These are phyloP conservation scores for Andrena cerasifolii DNA, from an alignment of 1,140 invertebrate species.

Conservation along the genomic window DNA sequence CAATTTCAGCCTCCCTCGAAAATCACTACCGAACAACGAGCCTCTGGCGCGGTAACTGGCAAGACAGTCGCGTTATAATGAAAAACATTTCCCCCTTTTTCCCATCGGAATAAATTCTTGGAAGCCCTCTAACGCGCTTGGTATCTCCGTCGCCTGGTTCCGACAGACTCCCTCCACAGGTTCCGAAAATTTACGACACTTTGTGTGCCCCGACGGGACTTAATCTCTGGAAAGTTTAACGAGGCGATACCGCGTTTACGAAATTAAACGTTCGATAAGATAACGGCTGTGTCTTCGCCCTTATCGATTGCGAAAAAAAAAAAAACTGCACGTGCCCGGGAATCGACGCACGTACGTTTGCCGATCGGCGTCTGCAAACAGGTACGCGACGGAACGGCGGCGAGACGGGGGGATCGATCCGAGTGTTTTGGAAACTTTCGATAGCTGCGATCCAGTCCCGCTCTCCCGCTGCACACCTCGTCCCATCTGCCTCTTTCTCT, in stretches of 20 bases:
- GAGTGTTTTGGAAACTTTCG: conserved; percentile 42
- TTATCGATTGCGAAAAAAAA: conserved; percentile 24
- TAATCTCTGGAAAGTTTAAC: background rate
- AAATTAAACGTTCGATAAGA: conserved; percentile 35
- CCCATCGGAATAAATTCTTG: conserved; percentile 29
- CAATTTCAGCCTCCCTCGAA: background rate
- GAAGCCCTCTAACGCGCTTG: background rate
- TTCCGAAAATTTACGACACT: background rate
- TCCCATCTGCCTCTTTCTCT: background rate
- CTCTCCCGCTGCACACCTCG: background rate
- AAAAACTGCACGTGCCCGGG: too few relatives aligned
- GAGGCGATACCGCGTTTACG: background rate
- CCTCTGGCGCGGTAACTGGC: conserved; percentile 38
- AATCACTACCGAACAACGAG: conserved; percentile 48
- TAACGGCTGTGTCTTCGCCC: conserved; percentile 6
- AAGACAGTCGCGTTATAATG: conserved; percentile 6
- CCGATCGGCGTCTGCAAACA: background rate
- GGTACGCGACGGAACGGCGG: background rate
- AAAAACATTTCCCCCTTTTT: too few relatives aligned
- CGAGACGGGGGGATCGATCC: background rate
- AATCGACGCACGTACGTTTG: background rate
- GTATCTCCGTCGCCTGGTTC: too few relatives aligned
- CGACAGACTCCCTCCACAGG: background rate
- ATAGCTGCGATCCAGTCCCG: conserved; percentile 7
- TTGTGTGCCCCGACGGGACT: background rate